phyloP scores from a whole-genome alignment of 2,113 vertebrate genomes.

The Saguinus imperator region DNA sequence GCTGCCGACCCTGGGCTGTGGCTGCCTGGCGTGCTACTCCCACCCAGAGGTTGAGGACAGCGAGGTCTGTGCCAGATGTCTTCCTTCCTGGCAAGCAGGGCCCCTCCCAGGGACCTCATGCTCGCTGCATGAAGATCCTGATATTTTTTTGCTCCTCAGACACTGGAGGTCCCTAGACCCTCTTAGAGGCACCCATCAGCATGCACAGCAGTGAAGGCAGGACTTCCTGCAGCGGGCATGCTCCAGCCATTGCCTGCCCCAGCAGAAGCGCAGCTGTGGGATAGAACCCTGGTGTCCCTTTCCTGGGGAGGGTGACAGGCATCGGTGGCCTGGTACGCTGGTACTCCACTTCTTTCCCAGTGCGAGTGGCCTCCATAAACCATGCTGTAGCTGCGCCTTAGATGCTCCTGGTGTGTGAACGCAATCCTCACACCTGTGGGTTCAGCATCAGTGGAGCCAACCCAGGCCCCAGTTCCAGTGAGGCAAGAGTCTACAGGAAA shows the following conservation, averaged over 20 bases:
- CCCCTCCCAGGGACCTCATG: accelerated
- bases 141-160: neutral
- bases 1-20: no score
- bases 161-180: neutral
- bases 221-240: neutral
- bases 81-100: neutral
- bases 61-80: neutral
- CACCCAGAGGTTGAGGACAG: neutral
- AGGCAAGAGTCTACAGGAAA: neutral
- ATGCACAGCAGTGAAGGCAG: neutral
- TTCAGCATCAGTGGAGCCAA: neutral
- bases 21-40: no score
- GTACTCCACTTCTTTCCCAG: neutral
- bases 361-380: neutral
- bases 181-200: neutral
- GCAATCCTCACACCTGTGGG: neutral
- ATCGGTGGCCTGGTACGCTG: neutral
- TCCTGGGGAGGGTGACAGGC: no score
- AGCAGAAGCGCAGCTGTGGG: neutral
- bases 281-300: no score
- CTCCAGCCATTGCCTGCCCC: neutral
- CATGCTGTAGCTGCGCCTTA: neutral
- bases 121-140: neutral
- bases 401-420: neutral
- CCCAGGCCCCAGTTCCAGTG: neutral